phyloP scores from a whole-genome alignment of 2,888 invertebrate genomes.

The Macroteleia sp. region DNA sequence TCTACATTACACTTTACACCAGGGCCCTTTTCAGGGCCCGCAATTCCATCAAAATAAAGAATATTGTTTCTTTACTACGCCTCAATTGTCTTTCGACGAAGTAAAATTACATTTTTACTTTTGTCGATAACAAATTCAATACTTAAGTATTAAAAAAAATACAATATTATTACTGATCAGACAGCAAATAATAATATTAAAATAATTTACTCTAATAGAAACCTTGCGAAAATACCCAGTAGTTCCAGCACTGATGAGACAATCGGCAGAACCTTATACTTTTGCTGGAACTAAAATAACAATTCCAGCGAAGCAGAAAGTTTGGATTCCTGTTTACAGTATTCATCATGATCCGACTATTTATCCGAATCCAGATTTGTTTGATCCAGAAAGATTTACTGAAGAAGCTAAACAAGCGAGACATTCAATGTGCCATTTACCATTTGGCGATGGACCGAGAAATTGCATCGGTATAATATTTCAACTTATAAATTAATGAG shows the following conservation, averaged over 20 bases:
- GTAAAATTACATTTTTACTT: too few relatives aligned
- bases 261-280: conserved; percentile 51
- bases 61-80: too few relatives aligned
- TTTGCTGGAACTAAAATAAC: conserved; percentile 50
- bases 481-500: too few relatives aligned
- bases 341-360: conserved; percentile 72
- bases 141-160: too few relatives aligned
- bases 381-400: conserved; percentile 73
- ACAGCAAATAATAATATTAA: too few relatives aligned
- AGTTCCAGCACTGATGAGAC: conserved; percentile 36
- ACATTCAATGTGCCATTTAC: conserved; percentile 69
- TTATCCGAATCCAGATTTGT: conserved; percentile 71
- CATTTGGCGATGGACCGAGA: conserved; percentile 73
- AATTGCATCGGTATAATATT: conserved; percentile 73
- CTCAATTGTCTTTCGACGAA: too few relatives aligned
- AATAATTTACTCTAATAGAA: conserved; percentile 60
- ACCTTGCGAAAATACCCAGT: conserved; percentile 65
- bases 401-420: conserved; percentile 59
- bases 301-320: conserved; percentile 53
- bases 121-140: too few relatives aligned
- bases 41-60: too few relatives aligned
- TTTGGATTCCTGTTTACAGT: conserved; percentile 58
- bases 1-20: too few relatives aligned
- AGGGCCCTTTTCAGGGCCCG: too few relatives aligned
- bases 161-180: too few relatives aligned